Base-by-base conservation (phyloP, 92 coral and sea anemone species). In the Zoanthus sansibaricus region DNA sequence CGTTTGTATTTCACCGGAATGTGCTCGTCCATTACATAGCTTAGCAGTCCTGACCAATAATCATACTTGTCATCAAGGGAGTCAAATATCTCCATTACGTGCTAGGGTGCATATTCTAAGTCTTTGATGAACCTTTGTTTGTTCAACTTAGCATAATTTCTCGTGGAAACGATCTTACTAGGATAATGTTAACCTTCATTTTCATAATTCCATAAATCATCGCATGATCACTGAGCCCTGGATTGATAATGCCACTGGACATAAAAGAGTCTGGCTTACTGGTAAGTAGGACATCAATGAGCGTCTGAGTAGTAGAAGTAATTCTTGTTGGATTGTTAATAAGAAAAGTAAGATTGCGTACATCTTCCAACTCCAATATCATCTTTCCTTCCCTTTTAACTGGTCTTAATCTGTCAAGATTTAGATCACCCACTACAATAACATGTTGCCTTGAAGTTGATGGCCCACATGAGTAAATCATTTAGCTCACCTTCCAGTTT, bases 21-120 rank as follows among this genome's bases (percentile, higher is more conserved):
- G 72, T 76, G 84, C 64, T 86, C 49, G 85, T 79, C 72, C 37
- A 79, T 56, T 52, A 73, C 70, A 14, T 84, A 71, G 88, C 74
- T 49, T 13, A 84, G 68, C 12, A 73, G 33, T n/a, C 79, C 82
- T 11, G 64, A 75, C 88, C 83, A 84, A 10, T 84, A 84, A 47
- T 71, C 70, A 73, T 58, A 84, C 82, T 84, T 84, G 21, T 84
- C 88, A 6, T 73, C 70, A 21, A 84, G 54, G 18, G 88, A 72
- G 16, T 84, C 83, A 71, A 84, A 84, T 9, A 70, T 73, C 82
- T 68, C 83, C 87, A 83, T 83, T 13, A 83, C 71, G 46, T 83
- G 87, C 87, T 82, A 83, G 42, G 87, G 67, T 32, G 52, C 73
- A 25, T 25, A 32, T 78, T 48, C 71, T 15, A 51, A 6, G 66